phyloP scores from a whole-genome alignment of 2,797 vertebrate species.

The Limnodromus scolopaceus region DNA sequence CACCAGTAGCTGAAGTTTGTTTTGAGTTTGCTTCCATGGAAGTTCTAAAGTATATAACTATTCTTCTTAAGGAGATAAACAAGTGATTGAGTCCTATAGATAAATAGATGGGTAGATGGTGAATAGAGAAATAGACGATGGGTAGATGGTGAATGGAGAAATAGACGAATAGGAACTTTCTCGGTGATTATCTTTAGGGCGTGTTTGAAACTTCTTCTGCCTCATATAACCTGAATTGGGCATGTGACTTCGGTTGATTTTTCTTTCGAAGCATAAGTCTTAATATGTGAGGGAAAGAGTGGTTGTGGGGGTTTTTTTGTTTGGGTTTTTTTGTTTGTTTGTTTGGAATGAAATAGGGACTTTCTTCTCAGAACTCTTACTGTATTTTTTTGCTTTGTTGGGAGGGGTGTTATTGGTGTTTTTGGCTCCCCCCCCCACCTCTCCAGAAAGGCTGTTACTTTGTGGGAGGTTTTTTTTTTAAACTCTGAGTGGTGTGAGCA shows the following conservation, averaged over 20 bases:
- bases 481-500: not conserved
- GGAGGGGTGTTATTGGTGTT: not conserved
- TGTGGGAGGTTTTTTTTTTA: not conserved
- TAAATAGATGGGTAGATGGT: not conserved
- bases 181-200: not conserved
- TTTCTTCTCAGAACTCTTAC: not conserved
- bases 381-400: not conserved
- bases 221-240: not conserved
- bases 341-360: not conserved
- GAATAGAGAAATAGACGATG: not conserved
- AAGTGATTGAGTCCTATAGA: not conserved
- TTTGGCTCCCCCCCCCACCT: not conserved
- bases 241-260: not conserved
- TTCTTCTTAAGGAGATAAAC: not conserved
- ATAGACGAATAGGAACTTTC: not conserved
- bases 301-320: not conserved
- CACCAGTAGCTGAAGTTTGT: not conserved
- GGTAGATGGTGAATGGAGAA: not conserved
- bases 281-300: not conserved
- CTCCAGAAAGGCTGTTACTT: not conserved
- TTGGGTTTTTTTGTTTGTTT: not conserved
- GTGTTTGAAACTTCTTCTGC: not conserved
- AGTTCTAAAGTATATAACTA: not conserved
- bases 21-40: not conserved
- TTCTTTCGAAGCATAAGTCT: not conserved